Evolutionary conservation across 35 echinoderm and acorn worm genomes (phyloP).

Genomic region (Strongylocentrotus purpuratus): DNA sequence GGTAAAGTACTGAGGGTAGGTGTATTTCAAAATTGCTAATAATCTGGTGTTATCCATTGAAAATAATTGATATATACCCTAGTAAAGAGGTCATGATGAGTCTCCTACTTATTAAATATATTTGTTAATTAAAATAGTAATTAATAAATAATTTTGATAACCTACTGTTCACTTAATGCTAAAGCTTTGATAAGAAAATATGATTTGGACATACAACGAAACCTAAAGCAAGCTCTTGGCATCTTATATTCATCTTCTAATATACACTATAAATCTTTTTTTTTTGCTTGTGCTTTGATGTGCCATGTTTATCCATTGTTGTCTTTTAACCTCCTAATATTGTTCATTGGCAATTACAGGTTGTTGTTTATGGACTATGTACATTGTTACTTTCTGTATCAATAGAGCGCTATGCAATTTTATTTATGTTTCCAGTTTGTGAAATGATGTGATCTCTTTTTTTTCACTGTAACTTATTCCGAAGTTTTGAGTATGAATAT

Average conservation of each 20-base stretch:
- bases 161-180: background rate
- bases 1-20: no score
- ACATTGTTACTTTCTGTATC: background rate
- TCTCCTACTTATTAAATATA: no score
- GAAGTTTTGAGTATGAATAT: background rate
- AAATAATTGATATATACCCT: no score
- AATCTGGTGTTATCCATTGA: no score
- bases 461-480: constrained; percentile 17
- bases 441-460: background rate
- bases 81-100: no score
- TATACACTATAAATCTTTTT: background rate
- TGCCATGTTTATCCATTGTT: background rate
- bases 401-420: constrained; percentile 38
- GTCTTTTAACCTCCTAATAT: background rate
- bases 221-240: background rate
- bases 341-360: background rate
- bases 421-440: constrained; percentile 39
- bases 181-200: background rate
- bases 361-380: background rate
- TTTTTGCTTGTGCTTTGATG: background rate
- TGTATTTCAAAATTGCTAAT: no score
- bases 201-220: background rate
- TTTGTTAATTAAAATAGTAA: no score
- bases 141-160: no score
- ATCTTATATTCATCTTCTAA: background rate